These are phyloP conservation scores for Cephalotes varians DNA, from an alignment of 2,888 invertebrate genomes.

Conservation along the genomic window DNA sequence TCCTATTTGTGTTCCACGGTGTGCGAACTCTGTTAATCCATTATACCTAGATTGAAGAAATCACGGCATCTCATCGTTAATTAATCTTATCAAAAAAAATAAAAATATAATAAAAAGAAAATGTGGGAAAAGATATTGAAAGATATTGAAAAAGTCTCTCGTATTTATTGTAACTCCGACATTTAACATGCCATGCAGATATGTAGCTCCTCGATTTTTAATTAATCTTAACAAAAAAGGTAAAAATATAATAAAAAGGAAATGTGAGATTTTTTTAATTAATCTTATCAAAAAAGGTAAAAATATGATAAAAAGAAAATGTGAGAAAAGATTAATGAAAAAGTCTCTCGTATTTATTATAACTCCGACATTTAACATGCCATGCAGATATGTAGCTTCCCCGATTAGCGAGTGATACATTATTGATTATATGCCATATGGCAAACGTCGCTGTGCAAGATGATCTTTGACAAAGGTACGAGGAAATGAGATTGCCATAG, in stretches of 20 bases:
- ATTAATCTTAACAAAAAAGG: no score
- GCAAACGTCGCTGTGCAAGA: background rate
- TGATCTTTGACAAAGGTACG: background rate
- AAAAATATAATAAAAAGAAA: background rate
- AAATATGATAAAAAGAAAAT: background rate
- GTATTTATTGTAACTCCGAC: background rate
- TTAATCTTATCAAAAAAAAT: background rate
- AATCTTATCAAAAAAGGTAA: no score
- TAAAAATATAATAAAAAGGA: background rate
- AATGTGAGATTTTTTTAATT: no score
- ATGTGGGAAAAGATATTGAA: background rate
- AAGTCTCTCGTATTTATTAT: background rate
- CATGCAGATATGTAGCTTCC: background rate
- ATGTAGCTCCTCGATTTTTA: background rate
- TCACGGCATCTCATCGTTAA: background rate
- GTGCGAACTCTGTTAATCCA: background rate
- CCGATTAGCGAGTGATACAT: background rate
- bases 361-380: background rate
- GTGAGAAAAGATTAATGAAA: background rate
- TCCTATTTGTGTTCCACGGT: background rate
- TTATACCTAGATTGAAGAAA: background rate
- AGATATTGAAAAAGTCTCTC: background rate
- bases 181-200: background rate
- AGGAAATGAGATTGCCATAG: background rate
- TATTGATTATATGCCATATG: background rate